Evolutionary conservation across 2,113 vertebrate genomes (phyloP).

Genomic region (Pelvicachromis taeniatus): DNA sequence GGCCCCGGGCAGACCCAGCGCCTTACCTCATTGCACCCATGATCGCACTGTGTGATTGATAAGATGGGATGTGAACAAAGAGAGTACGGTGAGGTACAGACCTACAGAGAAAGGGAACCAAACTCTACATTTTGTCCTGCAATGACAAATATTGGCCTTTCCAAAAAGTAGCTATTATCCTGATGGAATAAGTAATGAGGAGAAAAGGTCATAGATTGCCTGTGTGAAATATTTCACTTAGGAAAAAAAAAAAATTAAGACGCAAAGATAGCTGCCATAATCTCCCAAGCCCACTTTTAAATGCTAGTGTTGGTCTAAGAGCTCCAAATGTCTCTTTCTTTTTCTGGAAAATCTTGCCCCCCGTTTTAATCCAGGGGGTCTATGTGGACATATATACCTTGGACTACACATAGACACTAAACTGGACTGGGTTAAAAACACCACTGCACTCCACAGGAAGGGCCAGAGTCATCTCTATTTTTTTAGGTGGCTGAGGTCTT

Average conservation of each 20-base stretch:
- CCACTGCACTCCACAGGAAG: neutral
- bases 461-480: neutral
- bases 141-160: conserved; percentile 4
- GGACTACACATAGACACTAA: neutral
- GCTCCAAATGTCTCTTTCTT: neutral
- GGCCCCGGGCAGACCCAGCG: conserved; percentile 30
- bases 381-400: neutral
- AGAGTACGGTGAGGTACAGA: neutral
- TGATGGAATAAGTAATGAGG: conserved; percentile 55
- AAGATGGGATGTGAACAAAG: conserved; percentile 45
- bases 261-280: neutral
- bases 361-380: neutral
- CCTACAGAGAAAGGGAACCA: neutral
- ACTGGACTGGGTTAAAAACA: neutral
- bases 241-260: neutral
- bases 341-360: neutral
- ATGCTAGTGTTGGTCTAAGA: neutral
- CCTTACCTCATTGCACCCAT: conserved; percentile 27
- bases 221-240: conserved; percentile 1
- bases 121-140: neutral
- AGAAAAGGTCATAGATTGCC: conserved; percentile 43
- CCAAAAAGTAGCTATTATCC: conserved; percentile 33
- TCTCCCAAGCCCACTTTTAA: neutral
- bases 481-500: neutral
- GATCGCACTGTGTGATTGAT: conserved; percentile 57